Evolutionary conservation across 2,797 vertebrate species (phyloP).

Genomic region (Neomorphus geoffroyi): DNA sequence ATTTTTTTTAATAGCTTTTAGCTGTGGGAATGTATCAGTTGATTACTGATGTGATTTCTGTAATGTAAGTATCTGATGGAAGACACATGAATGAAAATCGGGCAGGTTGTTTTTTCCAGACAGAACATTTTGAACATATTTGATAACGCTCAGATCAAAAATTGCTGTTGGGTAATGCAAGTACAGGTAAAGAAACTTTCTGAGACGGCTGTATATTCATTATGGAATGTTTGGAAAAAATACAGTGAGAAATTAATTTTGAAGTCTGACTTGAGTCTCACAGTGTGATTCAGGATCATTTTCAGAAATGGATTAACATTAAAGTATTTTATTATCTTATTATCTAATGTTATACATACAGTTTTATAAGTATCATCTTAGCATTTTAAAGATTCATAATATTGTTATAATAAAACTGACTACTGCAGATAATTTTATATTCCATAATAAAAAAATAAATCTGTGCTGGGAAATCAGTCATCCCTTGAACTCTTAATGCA

Average conservation of each 20-base stretch:
- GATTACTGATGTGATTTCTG: neutral
- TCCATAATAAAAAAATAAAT: conserved; percentile 58
- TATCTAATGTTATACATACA: conserved; percentile 63
- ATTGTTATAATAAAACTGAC: conserved; percentile 54
- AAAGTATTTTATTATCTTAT: conserved; percentile 64
- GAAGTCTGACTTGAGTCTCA: neutral
- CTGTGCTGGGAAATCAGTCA: conserved; percentile 38
- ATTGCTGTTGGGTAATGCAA: neutral
- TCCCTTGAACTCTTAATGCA: conserved; percentile 44
- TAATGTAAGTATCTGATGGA: neutral
- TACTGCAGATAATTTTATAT: conserved; percentile 55
- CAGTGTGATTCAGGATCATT: conserved; percentile 20
- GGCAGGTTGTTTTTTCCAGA: neutral
- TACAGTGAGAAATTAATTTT: conserved; percentile 24
- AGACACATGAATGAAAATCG: neutral
- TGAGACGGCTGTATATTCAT: neutral
- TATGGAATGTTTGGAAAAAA: conserved; percentile 7
- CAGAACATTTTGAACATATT: neutral
- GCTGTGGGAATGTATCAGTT: neutral
- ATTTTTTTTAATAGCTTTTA: neutral
- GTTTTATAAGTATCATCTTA: conserved; percentile 59
- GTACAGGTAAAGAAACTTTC: neutral
- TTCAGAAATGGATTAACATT: conserved; percentile 53
- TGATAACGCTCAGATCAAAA: neutral
- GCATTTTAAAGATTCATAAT: conserved; percentile 59